Evolutionary conservation across 2,888 invertebrate genomes (phyloP).

Genomic region (Cryptosula pallasiana): DNA sequence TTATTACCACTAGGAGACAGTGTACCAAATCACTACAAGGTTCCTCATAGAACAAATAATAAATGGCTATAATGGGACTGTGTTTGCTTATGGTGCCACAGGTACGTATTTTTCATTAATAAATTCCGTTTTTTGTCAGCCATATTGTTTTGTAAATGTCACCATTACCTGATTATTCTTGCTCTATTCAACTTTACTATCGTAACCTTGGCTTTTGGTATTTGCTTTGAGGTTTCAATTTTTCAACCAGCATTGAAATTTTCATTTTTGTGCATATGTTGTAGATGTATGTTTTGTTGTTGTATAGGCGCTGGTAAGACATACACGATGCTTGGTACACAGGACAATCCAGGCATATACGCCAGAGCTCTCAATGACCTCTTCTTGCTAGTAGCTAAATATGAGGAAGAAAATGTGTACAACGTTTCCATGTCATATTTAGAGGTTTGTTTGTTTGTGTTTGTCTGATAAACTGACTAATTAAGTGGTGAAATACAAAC

Average conservation of each 20-base stretch:
- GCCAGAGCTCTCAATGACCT: conserved; percentile 77
- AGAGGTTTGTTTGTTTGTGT: conserved; percentile 63
- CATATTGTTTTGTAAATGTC: too few species aligned
- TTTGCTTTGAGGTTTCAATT: too few species aligned
- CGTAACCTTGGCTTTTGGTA: too few species aligned
- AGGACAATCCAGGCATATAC: conserved; percentile 73
- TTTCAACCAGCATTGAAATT: too few species aligned
- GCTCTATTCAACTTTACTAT: too few species aligned
- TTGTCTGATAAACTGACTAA: too few species aligned
- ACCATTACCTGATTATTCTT: too few species aligned
- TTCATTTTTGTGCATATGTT: too few species aligned
- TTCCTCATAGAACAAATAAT: conserved; percentile 80
- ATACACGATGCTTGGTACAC: conserved; percentile 76
- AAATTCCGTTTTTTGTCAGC: too few species aligned
- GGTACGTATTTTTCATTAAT: too few species aligned
- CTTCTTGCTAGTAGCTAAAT: conserved; percentile 65
- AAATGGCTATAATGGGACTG: conserved; percentile 84
- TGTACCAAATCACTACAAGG: conserved; percentile 80
- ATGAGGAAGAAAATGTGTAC: conserved; percentile 58
- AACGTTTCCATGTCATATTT: conserved; percentile 75
- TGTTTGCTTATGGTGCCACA: conserved; percentile 91
- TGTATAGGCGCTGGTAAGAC: conserved; percentile 85
- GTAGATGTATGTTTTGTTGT: too few species aligned
- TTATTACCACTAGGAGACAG: conserved; percentile 61
- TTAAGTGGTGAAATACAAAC: too few species aligned